phyloP scores from a whole-genome alignment of 2,113 vertebrate genomes.

The Sporophila hypoxantha region DNA sequence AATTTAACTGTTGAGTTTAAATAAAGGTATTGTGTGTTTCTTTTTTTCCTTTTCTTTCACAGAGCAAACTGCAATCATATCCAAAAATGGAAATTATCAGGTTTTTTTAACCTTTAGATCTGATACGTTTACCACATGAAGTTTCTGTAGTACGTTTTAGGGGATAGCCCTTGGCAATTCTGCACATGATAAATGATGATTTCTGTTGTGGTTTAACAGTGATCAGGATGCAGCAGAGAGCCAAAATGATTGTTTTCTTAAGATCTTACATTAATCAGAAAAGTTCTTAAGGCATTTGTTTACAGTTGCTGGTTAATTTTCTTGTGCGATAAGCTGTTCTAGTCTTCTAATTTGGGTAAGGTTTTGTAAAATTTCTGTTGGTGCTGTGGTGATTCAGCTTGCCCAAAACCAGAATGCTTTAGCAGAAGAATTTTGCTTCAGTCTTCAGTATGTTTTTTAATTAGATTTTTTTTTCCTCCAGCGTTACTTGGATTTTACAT shows the following conservation, averaged over 20 bases:
- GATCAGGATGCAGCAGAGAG: not conserved
- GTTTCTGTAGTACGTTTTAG: not conserved
- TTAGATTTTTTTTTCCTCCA: not conserved
- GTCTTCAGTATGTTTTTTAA: not conserved
- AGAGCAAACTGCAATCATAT: not conserved
- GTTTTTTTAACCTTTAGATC: not conserved
- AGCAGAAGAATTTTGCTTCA: not conserved
- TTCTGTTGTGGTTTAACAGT: not conserved
- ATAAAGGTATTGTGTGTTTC: not conserved
- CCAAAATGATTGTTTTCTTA: not conserved
- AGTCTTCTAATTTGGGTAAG: not conserved
- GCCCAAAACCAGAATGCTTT: not conserved
- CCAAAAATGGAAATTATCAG: not conserved
- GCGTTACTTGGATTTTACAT: not conserved
- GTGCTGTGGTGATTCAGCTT: not conserved
- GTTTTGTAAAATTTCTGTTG: not conserved
- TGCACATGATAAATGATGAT: not conserved
- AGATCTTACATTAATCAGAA: not conserved
- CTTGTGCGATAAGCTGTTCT: not conserved
- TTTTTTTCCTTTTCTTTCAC: not conserved
- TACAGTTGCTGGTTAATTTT: not conserved
- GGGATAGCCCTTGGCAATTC: not conserved
- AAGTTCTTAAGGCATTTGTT: not conserved
- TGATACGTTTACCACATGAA: not conserved
- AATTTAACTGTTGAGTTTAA: not conserved